Evolutionary conservation across 2,888 invertebrate genomes (phyloP).

Genomic region (Digitonthophagus gazella): DNA sequence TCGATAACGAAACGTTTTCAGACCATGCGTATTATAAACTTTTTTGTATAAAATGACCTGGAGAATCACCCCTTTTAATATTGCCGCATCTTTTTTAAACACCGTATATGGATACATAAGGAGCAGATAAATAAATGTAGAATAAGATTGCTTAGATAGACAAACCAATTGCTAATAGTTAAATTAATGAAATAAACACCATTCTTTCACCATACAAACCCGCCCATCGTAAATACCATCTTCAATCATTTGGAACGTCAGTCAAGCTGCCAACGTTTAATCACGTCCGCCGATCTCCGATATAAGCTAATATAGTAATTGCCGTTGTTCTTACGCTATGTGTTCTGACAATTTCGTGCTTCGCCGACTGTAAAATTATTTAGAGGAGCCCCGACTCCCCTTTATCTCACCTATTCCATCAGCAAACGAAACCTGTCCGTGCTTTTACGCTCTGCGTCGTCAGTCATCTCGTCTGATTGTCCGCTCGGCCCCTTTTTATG

Average conservation of each 20-base stretch:
- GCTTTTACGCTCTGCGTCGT: not conserved
- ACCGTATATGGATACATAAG: too few species aligned
- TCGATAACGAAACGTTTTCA: too few species aligned
- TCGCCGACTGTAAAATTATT: conserved; percentile 25
- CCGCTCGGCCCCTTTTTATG: not conserved
- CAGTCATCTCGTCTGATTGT: not conserved
- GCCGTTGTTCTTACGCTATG: conserved; percentile 4
- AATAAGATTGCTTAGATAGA: too few species aligned
- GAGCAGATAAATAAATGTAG: too few species aligned
- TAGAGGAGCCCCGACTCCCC: conserved; percentile 8
- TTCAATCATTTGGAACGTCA: not conserved
- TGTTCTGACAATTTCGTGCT: conserved; percentile 24
- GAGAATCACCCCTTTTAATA: too few species aligned
- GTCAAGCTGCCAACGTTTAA: not conserved
- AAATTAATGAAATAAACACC: not conserved
- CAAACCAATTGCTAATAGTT: too few species aligned
- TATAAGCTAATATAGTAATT: conserved; percentile 14
- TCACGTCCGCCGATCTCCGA: not conserved
- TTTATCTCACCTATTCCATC: conserved; percentile 11
- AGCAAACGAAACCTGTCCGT: conserved; percentile 3
- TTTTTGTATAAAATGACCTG: too few species aligned
- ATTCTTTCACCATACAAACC: not conserved
- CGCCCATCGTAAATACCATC: not conserved
- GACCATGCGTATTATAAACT: too few species aligned
- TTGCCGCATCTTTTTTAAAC: too few species aligned